Percentiles rank a stretch among this genome's conserved stretches.
Evolutionary conservation across 64 coral and sea anemone genomes (phyloP).

Genomic region (Stichodactyla helianthus): DNA sequence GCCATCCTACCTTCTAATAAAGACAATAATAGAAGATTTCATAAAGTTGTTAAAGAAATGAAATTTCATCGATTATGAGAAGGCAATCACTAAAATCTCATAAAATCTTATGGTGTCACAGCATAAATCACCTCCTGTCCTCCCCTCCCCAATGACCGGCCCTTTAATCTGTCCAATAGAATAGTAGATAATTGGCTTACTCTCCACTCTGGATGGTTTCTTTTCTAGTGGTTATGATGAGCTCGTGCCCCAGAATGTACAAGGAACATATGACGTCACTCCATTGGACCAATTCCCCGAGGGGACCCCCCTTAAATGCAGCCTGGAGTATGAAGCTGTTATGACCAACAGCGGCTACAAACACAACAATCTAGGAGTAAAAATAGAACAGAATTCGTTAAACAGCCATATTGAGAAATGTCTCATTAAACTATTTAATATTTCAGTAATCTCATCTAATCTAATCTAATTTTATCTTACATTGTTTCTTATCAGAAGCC

Average conservation of each 20-base stretch:
- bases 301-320: conserved; percentile 63
- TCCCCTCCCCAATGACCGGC: too few relatives aligned
- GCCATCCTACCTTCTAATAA: too few relatives aligned
- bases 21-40: too few relatives aligned
- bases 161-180: too few relatives aligned
- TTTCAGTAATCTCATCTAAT: neutral
- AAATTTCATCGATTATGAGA: too few relatives aligned
- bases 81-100: too few relatives aligned
- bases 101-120: too few relatives aligned
- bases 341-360: conserved; percentile 25
- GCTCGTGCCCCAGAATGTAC: conserved; percentile 75
- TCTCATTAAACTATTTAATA: neutral
- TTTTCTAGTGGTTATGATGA: conserved; percentile 12
- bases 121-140: too few relatives aligned
- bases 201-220: conserved; percentile 37
- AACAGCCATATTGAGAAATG: neutral
- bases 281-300: conserved; percentile 80
- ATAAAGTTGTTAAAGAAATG: too few relatives aligned
- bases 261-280: conserved; percentile 72
- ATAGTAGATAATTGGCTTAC: neutral
- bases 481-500: too few relatives aligned
- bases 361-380: conserved; percentile 47
- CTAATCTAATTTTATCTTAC: neutral
- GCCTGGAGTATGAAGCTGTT: conserved; percentile 30
- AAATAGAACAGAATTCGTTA: neutral